phyloP scores from a whole-genome alignment of 2,888 invertebrate genomes.

The Monopis laevigella region DNA sequence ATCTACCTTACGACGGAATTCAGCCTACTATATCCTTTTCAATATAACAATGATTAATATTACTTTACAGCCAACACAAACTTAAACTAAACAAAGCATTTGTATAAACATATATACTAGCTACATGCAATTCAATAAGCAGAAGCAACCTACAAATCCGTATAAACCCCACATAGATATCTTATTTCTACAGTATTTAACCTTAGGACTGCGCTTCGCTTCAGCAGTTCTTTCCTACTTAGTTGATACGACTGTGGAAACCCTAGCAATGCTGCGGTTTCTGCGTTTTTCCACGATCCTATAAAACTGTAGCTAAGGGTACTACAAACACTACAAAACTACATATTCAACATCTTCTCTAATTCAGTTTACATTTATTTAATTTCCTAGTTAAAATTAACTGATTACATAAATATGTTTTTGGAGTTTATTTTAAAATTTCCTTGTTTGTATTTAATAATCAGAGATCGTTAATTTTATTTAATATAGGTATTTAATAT shows the following conservation, averaged over 20 bases:
- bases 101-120: slow-evolving; percentile 15
- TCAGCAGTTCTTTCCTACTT: slow-evolving; percentile 54
- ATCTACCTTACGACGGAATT: slow-evolving; percentile 90
- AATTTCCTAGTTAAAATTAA: slow-evolving; percentile 12
- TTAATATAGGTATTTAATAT: neutral
- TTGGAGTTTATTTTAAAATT: no score
- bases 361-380: slow-evolving; percentile 16
- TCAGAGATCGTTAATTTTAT: slow-evolving; percentile 14
- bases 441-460: no score
- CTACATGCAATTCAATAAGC: slow-evolving; percentile 16
- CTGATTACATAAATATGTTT: no score
- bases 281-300: slow-evolving; percentile 32
- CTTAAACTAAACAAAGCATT: slow-evolving; percentile 9
- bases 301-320: slow-evolving; percentile 23
- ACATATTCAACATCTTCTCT: neutral
- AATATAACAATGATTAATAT: slow-evolving; percentile 37
- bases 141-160: slow-evolving; percentile 19
- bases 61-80: slow-evolving; percentile 10
- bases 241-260: slow-evolving; percentile 55
- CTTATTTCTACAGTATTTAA: slow-evolving; percentile 66
- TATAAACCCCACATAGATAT: slow-evolving; percentile 47
- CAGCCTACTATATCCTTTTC: slow-evolving; percentile 97
- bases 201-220: slow-evolving; percentile 61
- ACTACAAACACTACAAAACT: no score
- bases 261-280: slow-evolving; percentile 58